phyloP scores from a whole-genome alignment of 2,888 invertebrate genomes.

The Dicycla oo region DNA sequence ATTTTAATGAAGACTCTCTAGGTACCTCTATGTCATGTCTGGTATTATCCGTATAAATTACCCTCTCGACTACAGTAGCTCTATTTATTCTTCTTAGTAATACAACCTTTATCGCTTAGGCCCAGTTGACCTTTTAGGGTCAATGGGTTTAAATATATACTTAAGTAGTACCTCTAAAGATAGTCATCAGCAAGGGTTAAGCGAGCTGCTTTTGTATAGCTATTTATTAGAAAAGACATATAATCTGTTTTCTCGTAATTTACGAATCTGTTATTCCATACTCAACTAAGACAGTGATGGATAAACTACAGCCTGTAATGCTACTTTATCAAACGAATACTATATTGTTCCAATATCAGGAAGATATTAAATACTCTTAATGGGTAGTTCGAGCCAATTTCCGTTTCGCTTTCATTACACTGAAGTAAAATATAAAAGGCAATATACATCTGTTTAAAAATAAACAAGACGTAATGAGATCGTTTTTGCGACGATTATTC shows the following conservation, averaged over 20 bases:
- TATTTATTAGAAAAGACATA: slow-evolving; percentile 22
- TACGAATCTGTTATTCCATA: slow-evolving; percentile 7
- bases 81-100: slow-evolving; percentile 50
- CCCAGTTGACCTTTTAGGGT: slow-evolving; percentile 40
- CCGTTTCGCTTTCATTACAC: slow-evolving; percentile 2
- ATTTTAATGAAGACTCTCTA: slow-evolving; percentile 50
- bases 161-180: slow-evolving; percentile 19
- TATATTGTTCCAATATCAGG: background rate
- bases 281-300: background rate
- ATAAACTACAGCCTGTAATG: background rate
- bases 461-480: slow-evolving; percentile 34
- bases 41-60: slow-evolving; percentile 45
- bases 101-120: slow-evolving; percentile 29
- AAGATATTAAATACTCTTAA: background rate
- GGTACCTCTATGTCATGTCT: slow-evolving; percentile 26
- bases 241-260: slow-evolving; percentile 8
- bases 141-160: slow-evolving; percentile 20
- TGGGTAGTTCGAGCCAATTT: slow-evolving; percentile 13
- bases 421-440: slow-evolving; percentile 13
- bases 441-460: slow-evolving; percentile 20
- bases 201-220: slow-evolving; percentile 3
- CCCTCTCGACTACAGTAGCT: slow-evolving; percentile 20
- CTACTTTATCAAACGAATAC: background rate
- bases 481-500: slow-evolving; percentile 44
- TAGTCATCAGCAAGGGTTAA: slow-evolving; percentile 33